Base-by-base conservation (phyloP, 2,888 invertebrate species). In the Ochlodes sylvanus region DNA sequence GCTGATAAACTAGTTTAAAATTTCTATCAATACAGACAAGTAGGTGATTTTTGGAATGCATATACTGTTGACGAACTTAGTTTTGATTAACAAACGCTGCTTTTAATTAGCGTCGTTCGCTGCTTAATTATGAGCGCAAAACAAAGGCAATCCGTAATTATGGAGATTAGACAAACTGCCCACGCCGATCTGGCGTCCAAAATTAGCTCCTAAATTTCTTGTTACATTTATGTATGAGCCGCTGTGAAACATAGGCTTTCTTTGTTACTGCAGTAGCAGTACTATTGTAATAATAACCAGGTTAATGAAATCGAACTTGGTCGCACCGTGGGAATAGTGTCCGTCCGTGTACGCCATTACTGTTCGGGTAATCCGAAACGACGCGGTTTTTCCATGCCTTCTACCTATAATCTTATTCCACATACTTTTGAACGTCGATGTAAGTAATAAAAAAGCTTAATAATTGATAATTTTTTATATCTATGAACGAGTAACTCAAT, bases 251-350 rank as follows among this genome's bases (percentile, higher is more conserved):
- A 19, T 9, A 19, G 12, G 17, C 50, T 19, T 19, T 47, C 15
- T 3, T 47, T 47, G 50, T 19, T 50, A 50, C 19, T 50, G 12
- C n/a, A 19, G 19, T 19, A 12, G 19, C 19, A 50, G 19, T 50
- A 50, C 9, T 19, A 17, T 50, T 19, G 50, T 50, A 19, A 50
- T 4, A 50, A 19, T 50, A 50, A 50, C 50, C 50, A 50, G 19
- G 50, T 50, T 50, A 50, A 50, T 19, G 50, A 50, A 50, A 50
- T 50, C 50, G 50, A 50, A 50, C 50, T 50, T 19, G 19, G 19
- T 12, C 10, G 50, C 4, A 50, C 19, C 50, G 50, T 50, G 50
- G 47, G 47, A 47, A 47, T 3, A 47, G 7, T 47, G 47, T 47
- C 47, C 47, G 17, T 1, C 3, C 7, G 17, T 15, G 47, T 61